phyloP scores from a whole-genome alignment of 2,113 vertebrate species.

The Epinephelus cyanopodus region DNA sequence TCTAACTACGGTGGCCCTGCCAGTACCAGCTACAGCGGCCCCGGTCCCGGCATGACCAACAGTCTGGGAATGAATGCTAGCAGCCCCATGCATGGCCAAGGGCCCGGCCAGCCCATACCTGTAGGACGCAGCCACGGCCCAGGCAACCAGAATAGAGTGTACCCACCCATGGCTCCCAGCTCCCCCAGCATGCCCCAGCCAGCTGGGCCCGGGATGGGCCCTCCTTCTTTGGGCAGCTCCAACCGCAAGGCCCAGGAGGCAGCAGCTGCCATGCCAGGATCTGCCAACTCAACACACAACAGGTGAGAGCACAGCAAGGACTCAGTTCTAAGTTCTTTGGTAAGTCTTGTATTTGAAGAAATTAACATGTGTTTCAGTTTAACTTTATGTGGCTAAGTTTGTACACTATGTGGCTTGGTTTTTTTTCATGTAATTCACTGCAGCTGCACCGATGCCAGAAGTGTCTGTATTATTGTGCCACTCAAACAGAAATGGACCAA shows the following conservation, averaged over 20 bases:
- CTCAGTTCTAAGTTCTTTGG: not conserved
- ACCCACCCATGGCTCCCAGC: constrained; percentile 91
- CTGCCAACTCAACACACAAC: constrained; percentile 91
- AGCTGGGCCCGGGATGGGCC: constrained; percentile 94
- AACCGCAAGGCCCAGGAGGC: constrained; percentile 95
- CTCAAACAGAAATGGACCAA: constrained; percentile 1
- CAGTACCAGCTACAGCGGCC: constrained; percentile 92
- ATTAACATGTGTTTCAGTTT: not conserved
- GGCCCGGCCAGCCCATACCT: constrained; percentile 91
- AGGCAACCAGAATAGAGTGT: constrained; percentile 90
- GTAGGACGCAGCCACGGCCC: constrained; percentile 89
- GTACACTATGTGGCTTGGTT: too few species aligned
- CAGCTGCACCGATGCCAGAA: not conserved
- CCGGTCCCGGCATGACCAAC: constrained; percentile 86
- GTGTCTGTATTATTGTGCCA: not conserved
- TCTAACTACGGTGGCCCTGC: constrained; percentile 90
- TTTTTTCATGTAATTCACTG: not conserved
- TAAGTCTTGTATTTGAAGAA: not conserved
- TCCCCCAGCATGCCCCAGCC: constrained; percentile 95
- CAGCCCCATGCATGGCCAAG: constrained; percentile 97
- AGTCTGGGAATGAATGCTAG: constrained; percentile 92
- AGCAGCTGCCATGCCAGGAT: constrained; percentile 87
- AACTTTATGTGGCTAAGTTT: not conserved
- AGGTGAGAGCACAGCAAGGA: constrained; percentile 81
- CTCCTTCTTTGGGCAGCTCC: constrained; percentile 89